Evolutionary conservation across 2,113 vertebrate genomes (phyloP).

Genomic region (Ciconia stormi): DNA sequence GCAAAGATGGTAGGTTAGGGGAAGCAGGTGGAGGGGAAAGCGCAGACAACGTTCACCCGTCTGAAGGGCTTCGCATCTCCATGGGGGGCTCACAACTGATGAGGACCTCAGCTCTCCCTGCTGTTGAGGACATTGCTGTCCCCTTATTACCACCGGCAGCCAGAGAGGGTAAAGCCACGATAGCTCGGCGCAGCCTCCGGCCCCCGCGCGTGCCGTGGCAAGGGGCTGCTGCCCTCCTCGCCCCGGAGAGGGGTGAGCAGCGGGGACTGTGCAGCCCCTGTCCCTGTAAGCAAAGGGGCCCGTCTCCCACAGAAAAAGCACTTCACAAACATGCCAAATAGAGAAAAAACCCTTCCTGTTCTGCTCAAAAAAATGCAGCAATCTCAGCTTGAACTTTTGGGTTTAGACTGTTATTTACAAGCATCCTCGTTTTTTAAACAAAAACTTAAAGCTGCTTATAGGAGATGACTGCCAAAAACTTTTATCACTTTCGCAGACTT

Average conservation of each 20-base stretch:
- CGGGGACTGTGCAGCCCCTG: background rate
- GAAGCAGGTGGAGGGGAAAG: background rate
- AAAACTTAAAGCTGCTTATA: background rate
- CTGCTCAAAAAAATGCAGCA: background rate
- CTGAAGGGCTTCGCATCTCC: background rate
- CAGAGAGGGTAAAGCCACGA: accelerated
- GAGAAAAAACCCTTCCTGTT: background rate
- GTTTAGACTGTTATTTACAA: background rate
- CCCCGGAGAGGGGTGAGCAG: background rate
- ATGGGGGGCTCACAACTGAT: accelerated
- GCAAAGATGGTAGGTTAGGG: background rate
- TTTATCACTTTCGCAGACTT: background rate
- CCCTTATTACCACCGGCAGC: background rate
- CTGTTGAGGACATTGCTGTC: background rate
- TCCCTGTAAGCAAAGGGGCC: background rate
- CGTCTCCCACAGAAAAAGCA: background rate
- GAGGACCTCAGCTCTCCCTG: background rate
- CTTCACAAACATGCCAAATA: background rate
- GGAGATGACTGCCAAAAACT: background rate
- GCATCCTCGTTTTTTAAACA: background rate
- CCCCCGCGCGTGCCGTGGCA: accelerated
- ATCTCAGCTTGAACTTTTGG: background rate
- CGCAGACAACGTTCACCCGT: background rate
- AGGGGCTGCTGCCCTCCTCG: accelerated
- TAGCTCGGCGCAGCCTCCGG: background rate